phyloP scores from a whole-genome alignment of 2,113 vertebrate genomes.

The Phyllostomus discolor region DNA sequence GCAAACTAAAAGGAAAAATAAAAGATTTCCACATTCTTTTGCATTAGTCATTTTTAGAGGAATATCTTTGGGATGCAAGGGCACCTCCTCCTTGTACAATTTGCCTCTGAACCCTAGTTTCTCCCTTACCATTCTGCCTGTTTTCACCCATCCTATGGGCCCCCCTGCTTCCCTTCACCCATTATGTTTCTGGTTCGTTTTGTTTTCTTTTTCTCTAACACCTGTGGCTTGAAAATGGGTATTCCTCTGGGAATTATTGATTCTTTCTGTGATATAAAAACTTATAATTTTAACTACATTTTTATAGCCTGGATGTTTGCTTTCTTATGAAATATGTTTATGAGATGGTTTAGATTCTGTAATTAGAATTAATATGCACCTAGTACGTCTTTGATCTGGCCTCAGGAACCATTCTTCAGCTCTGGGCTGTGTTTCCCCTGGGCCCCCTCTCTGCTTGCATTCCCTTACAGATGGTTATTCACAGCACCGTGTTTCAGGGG shows the following conservation, averaged over 20 bases:
- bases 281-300: not conserved
- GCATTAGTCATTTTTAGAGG: not conserved
- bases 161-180: not conserved
- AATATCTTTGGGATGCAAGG: not conserved
- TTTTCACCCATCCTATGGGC: not conserved
- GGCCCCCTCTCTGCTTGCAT: not conserved
- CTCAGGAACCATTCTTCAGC: not conserved
- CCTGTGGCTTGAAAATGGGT: not conserved
- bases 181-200: not conserved
- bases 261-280: not conserved
- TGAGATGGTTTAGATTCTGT: not conserved
- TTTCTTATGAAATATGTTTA: not conserved
- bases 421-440: not conserved
- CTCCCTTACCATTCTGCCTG: not conserved
- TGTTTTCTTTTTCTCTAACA: not conserved
- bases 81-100: not conserved
- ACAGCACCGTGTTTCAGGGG: not conserved
- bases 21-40: not conserved
- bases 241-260: not conserved
- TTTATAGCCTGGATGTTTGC: not conserved
- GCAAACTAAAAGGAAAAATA: not conserved
- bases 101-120: not conserved
- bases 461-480: not conserved
- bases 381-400: not conserved
- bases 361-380: not conserved